Base-by-base conservation (phyloP, 2,888 invertebrate genomes). In the Acanthosepion esculentum region DNA sequence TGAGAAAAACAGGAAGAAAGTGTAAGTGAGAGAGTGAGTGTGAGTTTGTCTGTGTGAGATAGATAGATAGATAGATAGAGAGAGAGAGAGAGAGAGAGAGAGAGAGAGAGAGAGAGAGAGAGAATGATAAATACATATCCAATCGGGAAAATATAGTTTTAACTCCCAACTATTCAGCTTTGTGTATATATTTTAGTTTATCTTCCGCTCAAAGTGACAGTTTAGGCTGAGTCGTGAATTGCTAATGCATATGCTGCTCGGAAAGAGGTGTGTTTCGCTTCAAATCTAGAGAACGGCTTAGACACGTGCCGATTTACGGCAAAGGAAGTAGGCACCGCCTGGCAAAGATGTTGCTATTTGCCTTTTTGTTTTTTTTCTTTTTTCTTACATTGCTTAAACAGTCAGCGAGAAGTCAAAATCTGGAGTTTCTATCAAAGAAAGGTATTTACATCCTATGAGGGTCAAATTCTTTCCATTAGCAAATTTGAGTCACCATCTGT, bases 281-380 rank as follows among this genome's bases (percentile, higher is more conserved):
- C 78, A 23, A 33, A 33, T 33, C 12, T 33, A 12, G 78, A 15
- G n/a, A 78, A n/a, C 78, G 3, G n/a, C 78, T 78, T n/a, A 78
- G 78, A n/a, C 78, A 78, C 78, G 78, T 78, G 78, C 78, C 78
- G 18, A 78, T 78, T 78, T 78, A n/a, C 78, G 78, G n/a, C n/a
- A 78, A 78, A 33, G 78, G n/a, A 78, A 78, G 78, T 33, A n/a
- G 78, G 78, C n/a, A 78, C 15, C 78, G n/a, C 78, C 78, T 78
- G n/a, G 78, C 78, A 78, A 78, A 78, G 12, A n/a, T 33, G 78
- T 78, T 78, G n/a, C 10, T 10, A 10, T n/a, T 15, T 33, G 10
- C 15, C 8, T 29, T 78, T 78, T n/a, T n/a, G 20, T 1, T 15
- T n/a, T 78, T 18, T 78, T 78, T 78, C 15, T 41, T 78, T 78